Evolutionary conservation across 2,113 vertebrate genomes (phyloP), one percentile per base, ranked within the genome.

Genomic region (Thinocorus orbignyianus): DNA sequence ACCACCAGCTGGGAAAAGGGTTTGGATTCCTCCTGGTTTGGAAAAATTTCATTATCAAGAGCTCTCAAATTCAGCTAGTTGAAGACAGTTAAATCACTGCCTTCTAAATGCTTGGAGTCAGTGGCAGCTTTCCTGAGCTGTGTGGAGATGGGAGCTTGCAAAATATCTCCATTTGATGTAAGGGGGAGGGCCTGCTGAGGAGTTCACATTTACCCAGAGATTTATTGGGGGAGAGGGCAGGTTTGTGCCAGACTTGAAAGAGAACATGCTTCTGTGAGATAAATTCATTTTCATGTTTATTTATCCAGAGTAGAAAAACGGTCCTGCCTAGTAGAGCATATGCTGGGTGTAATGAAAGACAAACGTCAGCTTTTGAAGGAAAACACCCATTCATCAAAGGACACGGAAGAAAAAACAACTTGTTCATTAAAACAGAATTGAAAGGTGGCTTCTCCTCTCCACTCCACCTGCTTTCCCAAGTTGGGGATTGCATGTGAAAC

Each of bases 281-380:
- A 97, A 97, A 97, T 97, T 95, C 60, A 97, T 97, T 96, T 94
- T 92, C 84, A 24, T 97, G 97, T 97, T 97, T 97, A 92, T 97
- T 97, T 97, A 95, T 94, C 91, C 96, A 97, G 78, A 79, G 86
- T 80, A 94, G 96, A 95, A 96, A 96, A 97, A 94, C 33, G 81
- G 86, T 89, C 55, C 64, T 93, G 94, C 93, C 96, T 96, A 96
- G 71, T 9, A 96, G 93, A 96, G 92, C 97, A 96, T 95, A 96
- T 95, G 97, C 95, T 94, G 81, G 55, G 62, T 0, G 1, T 96
- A 97, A 97, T 97, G 97, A 97, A 97, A 97, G 95, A 97, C 96
- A 97, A 97, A 96, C 95, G 95, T 89, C 91, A 93, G 96, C 93
- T 92, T 97, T 96, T 93, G 95, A 93, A 95, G 66, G 83, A 95